phyloP scores from a whole-genome alignment of 2,113 vertebrate species.

The Clarias batrachus region DNA sequence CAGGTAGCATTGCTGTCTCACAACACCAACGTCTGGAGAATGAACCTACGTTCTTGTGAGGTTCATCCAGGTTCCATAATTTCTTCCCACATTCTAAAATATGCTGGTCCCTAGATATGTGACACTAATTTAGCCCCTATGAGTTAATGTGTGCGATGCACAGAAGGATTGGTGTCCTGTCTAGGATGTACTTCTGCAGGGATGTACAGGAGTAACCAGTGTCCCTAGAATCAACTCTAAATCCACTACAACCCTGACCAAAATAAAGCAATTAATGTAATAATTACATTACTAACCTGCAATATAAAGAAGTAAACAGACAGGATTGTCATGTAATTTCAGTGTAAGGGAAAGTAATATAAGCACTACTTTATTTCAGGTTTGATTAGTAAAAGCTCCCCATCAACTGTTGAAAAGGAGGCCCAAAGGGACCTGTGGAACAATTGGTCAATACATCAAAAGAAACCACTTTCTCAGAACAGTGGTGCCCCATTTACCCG shows the following conservation, averaged over 20 bases:
- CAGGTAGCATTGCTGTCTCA: background rate
- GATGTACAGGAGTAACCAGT: background rate
- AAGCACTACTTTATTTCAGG: conserved; percentile 67
- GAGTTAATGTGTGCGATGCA: background rate
- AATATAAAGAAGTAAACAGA: background rate
- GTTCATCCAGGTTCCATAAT: background rate
- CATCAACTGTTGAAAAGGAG: conserved; percentile 75
- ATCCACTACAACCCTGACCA: background rate
- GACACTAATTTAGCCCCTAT: background rate
- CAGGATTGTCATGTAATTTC: background rate
- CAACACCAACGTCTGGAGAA: background rate
- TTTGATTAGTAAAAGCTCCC: conserved; percentile 83
- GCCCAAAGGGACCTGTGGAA: conserved; percentile 77
- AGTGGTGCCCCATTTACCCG: conserved; percentile 77
- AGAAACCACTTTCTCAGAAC: conserved; percentile 70
- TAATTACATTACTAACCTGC: no score
- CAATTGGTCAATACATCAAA: conserved; percentile 69
- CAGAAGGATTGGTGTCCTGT: background rate
- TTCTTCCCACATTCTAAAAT: background rate
- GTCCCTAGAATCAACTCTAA: background rate
- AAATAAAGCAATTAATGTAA: background rate
- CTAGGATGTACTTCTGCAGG: background rate
- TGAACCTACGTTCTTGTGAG: background rate
- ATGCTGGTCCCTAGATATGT: background rate
- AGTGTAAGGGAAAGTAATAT: background rate